phyloP scores from a whole-genome alignment of 2,113 vertebrate genomes.

The Rutilus rutilus region DNA sequence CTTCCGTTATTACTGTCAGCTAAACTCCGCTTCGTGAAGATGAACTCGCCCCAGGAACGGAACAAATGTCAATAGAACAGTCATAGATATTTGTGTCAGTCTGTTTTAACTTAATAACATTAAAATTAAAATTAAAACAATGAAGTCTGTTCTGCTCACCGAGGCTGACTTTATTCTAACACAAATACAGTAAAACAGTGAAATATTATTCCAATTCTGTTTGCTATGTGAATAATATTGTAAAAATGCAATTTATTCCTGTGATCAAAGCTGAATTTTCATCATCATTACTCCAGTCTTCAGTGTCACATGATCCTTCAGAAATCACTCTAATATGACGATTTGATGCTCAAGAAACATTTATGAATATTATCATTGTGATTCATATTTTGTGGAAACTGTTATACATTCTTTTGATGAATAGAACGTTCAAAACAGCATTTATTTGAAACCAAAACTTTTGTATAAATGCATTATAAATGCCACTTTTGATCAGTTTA shows the following conservation, averaged over 20 bases:
- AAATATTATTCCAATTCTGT: background rate
- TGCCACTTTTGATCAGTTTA: background rate
- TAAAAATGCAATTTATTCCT: background rate
- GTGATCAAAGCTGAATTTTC: background rate
- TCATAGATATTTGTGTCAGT: background rate
- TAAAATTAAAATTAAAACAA: background rate
- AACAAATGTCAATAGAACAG: background rate
- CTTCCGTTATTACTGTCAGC: constrained; percentile 7
- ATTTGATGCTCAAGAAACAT: background rate
- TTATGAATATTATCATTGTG: background rate
- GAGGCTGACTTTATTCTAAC: background rate
- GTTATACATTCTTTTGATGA: background rate
- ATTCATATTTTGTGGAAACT: background rate
- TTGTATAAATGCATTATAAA: background rate
- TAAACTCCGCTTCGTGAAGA: background rate
- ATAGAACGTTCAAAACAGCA: background rate
- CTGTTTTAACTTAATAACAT: background rate
- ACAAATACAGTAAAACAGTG: background rate
- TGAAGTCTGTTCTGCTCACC: background rate
- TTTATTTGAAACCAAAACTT: background rate
- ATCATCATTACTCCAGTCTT: background rate
- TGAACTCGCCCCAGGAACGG: background rate
- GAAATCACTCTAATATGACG: background rate
- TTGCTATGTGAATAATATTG: background rate
- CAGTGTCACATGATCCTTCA: background rate